Evolutionary conservation across 1,140 invertebrate species (phyloP).

Genomic region (Drosophila orena): DNA sequence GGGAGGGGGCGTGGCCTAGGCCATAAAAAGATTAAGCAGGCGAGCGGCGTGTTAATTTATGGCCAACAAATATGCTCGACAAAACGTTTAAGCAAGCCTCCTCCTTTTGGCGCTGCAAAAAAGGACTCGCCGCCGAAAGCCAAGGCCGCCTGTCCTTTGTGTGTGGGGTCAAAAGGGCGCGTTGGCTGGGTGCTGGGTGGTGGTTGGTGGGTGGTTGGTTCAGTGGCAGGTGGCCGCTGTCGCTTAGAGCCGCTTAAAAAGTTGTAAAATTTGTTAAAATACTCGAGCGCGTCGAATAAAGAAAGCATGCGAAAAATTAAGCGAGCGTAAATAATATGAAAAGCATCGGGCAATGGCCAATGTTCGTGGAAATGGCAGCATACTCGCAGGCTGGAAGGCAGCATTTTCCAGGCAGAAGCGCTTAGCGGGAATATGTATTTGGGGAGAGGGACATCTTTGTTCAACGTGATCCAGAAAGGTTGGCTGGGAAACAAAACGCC

Average conservation of each 20-base stretch:
- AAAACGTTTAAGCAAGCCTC: constrained; percentile 56
- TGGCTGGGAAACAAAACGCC: constrained; percentile 5
- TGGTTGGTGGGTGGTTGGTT: not conserved
- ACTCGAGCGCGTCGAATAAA: constrained; percentile 57
- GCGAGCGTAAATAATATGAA: constrained; percentile 72
- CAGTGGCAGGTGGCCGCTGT: constrained; percentile 13
- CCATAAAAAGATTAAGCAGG: constrained; percentile 72
- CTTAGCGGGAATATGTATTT: not conserved
- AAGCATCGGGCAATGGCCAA: constrained; percentile 60
- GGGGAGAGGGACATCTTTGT: constrained; percentile 1
- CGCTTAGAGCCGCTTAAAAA: constrained; percentile 65
- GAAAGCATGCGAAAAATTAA: constrained; percentile 64
- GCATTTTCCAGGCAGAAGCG: too few relatives aligned
- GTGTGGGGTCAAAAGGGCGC: constrained; percentile 5
- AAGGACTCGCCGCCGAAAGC: constrained; percentile 37
- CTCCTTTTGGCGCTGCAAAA: not conserved
- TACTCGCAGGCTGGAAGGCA: not conserved
- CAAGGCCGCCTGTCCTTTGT: constrained; percentile 41
- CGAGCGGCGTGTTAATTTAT: constrained; percentile 73
- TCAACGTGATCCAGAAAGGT: not conserved
- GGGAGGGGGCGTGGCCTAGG: constrained; percentile 18
- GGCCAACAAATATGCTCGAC: constrained; percentile 70
- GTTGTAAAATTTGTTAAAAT: constrained; percentile 75
- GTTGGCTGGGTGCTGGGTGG: not conserved
- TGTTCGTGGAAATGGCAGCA: not conserved